A percentile compares a stretch with the other conserved stretches of the same genome.
Evolutionary conservation across 2,888 invertebrate genomes (phyloP).

Genomic region (Anagyrus pseudococci): DNA sequence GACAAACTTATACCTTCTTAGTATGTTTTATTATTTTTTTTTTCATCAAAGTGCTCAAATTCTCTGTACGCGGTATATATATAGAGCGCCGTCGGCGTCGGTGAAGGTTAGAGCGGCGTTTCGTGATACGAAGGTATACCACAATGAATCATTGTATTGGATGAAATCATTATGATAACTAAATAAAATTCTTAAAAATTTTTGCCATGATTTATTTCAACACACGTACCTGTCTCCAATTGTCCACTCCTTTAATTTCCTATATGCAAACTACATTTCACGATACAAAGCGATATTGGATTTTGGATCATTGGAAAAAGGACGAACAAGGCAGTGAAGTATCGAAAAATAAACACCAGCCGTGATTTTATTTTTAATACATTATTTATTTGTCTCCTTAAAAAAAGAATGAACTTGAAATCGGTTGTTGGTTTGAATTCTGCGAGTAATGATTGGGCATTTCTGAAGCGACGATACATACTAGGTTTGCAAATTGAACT

Average conservation of each 20-base stretch:
- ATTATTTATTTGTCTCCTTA: constrained; percentile 60
- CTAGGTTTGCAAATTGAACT: constrained; percentile 61
- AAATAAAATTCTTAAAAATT: constrained; percentile 60
- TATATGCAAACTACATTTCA: too few relatives aligned
- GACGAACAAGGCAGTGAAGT: too few relatives aligned
- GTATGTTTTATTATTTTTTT: constrained; percentile 10
- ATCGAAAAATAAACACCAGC: constrained; percentile 1
- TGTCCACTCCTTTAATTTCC: not conserved
- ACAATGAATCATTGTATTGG: constrained; percentile 60
- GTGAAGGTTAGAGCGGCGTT: constrained; percentile 40
- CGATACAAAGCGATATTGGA: too few relatives aligned
- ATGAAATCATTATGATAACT: constrained; percentile 60
- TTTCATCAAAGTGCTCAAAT: constrained; percentile 9
- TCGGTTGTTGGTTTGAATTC: constrained; percentile 52
- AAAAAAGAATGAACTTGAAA: constrained; percentile 62
- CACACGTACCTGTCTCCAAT: not conserved
- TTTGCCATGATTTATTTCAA: constrained; percentile 35
- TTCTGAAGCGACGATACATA: constrained; percentile 60
- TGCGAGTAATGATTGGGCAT: constrained; percentile 60
- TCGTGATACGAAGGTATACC: constrained; percentile 57
- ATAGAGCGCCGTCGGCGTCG: constrained; percentile 27
- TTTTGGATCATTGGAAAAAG: too few relatives aligned
- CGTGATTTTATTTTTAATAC: constrained; percentile 49
- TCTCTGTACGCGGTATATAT: constrained; percentile 10
- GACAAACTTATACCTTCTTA: not conserved